phyloP scores from a whole-genome alignment of 2,888 invertebrate genomes.

The Synanthedon formicaeformis region DNA sequence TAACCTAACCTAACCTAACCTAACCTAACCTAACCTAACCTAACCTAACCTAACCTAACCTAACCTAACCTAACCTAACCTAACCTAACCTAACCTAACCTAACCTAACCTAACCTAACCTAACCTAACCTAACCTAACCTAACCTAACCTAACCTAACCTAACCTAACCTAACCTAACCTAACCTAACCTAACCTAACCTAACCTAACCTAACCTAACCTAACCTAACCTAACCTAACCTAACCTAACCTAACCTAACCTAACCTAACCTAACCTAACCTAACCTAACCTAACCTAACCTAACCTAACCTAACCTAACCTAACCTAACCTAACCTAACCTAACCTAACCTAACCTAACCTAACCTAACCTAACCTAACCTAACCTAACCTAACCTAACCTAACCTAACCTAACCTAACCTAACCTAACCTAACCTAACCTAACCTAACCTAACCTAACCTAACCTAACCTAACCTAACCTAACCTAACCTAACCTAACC shows the following conservation, averaged over 20 bases:
- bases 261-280: slow-evolving; percentile 2
- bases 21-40: slow-evolving; percentile 5
- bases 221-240: slow-evolving; percentile 2
- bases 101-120: slow-evolving; percentile 2
- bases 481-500: not conserved
- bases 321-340: not conserved
- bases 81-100: slow-evolving; percentile 2
- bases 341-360: not conserved
- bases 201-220: slow-evolving; percentile 1
- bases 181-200: not conserved
- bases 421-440: not conserved
- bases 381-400: not conserved
- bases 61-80: slow-evolving; percentile 4
- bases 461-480: not conserved
- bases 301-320: slow-evolving; percentile 1
- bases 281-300: slow-evolving; percentile 2
- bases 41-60: slow-evolving; percentile 4
- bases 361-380: not conserved
- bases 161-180: not conserved
- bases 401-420: not conserved
- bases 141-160: not conserved
- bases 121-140: not conserved
- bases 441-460: not conserved
- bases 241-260: slow-evolving; percentile 2
- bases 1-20: slow-evolving; percentile 5